Conservation (phyloP, 2,113 vertebrate genomes). For the Corythornis madagascariensis region DNA sequence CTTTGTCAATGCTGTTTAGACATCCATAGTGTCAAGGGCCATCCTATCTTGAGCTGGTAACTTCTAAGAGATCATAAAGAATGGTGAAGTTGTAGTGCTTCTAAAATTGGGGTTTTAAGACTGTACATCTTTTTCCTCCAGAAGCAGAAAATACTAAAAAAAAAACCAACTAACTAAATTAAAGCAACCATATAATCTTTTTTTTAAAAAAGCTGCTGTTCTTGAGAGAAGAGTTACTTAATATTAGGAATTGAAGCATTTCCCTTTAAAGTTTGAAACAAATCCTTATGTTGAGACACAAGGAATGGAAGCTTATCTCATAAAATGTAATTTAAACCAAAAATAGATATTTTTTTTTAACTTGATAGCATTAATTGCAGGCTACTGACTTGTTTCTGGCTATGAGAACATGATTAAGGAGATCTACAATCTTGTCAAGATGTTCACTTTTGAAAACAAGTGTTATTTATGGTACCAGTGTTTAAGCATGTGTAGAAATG, state of each 20-base stretch:
- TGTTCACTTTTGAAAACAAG: background rate
- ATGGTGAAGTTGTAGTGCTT: background rate
- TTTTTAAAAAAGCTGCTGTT: background rate
- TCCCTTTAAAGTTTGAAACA: background rate
- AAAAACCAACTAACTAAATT: background rate
- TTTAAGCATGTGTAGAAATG: background rate
- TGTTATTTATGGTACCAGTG: background rate
- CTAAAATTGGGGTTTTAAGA: background rate
- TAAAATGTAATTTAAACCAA: background rate
- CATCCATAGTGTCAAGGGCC: background rate
- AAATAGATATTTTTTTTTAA: background rate
- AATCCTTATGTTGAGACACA: background rate
- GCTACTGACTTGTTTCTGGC: background rate
- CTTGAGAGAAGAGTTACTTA: background rate
- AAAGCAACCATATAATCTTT: background rate
- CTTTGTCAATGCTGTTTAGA: background rate
- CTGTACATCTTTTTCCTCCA: background rate
- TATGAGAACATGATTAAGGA: background rate
- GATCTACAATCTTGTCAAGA: background rate
- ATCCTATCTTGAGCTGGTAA: background rate
- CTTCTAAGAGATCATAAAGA: background rate
- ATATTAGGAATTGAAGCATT: background rate
- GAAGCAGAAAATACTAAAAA: background rate
- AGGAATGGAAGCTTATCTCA: background rate
- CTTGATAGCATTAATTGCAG: background rate